Conservation (phyloP, 2,888 invertebrate genomes). For the Empis stercorea region DNA sequence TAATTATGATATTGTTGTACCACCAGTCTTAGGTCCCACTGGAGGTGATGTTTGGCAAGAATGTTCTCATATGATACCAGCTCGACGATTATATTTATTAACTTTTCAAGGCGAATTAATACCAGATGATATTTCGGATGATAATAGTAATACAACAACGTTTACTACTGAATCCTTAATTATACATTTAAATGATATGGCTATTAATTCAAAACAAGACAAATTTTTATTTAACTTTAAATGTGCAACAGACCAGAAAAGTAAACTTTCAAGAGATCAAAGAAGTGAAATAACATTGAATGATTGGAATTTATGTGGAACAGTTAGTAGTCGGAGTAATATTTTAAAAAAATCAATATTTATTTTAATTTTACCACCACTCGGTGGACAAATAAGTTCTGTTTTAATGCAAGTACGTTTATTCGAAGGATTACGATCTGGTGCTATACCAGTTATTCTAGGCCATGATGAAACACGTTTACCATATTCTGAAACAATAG, state of each 20-base stretch:
- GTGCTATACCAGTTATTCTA: conserved; percentile 79
- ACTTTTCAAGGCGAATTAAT: conserved; percentile 64
- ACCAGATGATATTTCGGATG: conserved; percentile 27
- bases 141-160: conserved; percentile 33
- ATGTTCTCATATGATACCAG: conserved; percentile 75
- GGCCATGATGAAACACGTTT: conserved; percentile 65
- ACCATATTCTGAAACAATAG: conserved; percentile 74
- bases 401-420: conserved; percentile 65
- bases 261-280: conserved; percentile 61
- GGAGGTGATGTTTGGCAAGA: conserved; percentile 86
- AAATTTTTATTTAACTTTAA: conserved; percentile 70
- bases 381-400: conserved; percentile 52
- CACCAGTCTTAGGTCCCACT: conserved; percentile 74
- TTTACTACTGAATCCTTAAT: conserved; percentile 58
- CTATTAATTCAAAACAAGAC: conserved; percentile 50
- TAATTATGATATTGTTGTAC: conserved; percentile 75
- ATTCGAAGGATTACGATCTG: conserved; percentile 76
- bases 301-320: conserved; percentile 81
- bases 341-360: conserved; percentile 75
- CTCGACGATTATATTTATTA: conserved; percentile 70
- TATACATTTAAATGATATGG: conserved; percentile 52
- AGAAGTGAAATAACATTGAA: conserved; percentile 44
- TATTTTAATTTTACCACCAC: conserved; percentile 67
- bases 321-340: conserved; percentile 60
- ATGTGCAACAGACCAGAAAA: conserved; percentile 69